Conservation (phyloP, 2,797 vertebrate genomes). For the Sardinella longiceps region DNA sequence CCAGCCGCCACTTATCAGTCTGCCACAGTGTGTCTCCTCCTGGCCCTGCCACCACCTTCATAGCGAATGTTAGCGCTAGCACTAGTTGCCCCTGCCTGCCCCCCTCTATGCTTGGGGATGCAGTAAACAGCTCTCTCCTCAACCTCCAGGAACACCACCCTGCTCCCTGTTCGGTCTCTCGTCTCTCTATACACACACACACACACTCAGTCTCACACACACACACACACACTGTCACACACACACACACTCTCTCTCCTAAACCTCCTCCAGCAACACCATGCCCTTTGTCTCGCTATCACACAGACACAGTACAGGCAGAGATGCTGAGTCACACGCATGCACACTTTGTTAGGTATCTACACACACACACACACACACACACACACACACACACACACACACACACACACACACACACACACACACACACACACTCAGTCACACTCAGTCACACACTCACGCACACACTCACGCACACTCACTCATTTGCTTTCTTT, state of each 20-base stretch:
- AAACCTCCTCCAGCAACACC: not conserved
- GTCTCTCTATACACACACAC: not conserved
- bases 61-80: no score
- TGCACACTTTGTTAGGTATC: no score
- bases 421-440: no score
- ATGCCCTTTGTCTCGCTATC: not conserved
- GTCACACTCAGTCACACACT: no score
- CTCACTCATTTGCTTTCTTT: not conserved
- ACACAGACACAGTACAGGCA: not conserved
- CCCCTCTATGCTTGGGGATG: not conserved
- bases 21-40: not conserved
- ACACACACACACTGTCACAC: no score
- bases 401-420: no score
- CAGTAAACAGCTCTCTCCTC: not conserved
- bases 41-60: not conserved
- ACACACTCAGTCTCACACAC: no score
- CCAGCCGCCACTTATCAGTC: not conserved
- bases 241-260: no score
- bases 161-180: not conserved
- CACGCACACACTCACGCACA: not conserved
- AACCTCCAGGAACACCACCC: not conserved
- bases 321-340: not conserved
- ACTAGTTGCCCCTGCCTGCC: no score
- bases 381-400: no score
- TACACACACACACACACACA: no score